Conservation (phyloP, 2,113 vertebrate genomes). For the Albula glossodonta region DNA sequence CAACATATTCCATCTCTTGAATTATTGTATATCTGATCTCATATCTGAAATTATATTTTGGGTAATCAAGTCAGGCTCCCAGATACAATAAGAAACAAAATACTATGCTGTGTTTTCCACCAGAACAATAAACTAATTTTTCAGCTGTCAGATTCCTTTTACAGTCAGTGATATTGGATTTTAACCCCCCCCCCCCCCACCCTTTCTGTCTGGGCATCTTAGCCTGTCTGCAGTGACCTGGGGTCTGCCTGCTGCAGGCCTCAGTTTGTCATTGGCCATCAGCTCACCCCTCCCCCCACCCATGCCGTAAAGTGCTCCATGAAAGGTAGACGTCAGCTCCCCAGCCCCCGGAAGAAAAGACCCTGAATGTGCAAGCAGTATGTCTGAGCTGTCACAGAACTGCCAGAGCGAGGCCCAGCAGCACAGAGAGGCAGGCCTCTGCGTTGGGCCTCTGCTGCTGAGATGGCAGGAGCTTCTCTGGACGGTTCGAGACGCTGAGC, state of each 20-base stretch:
- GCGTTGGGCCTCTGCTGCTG: neutral
- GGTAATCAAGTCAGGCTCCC: too few species aligned
- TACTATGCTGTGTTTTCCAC: neutral
- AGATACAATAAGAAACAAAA: too few species aligned
- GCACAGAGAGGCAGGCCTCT: neutral
- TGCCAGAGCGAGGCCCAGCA: neutral
- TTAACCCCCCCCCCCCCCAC: neutral
- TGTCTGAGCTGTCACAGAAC: neutral
- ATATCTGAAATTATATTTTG: too few species aligned
- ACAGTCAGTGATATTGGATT: neutral
- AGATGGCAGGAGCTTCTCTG: neutral
- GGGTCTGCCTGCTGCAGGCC: neutral
- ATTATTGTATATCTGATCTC: too few species aligned
- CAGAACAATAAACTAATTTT: neutral
- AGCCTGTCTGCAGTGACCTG: neutral
- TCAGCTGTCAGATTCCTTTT: neutral
- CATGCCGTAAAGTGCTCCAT: neutral
- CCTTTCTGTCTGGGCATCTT: neutral
- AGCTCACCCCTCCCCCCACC: neutral
- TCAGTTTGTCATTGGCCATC: neutral
- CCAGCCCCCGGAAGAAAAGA: neutral
- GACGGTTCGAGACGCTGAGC: neutral
- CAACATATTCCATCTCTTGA: too few species aligned
- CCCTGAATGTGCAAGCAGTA: neutral
- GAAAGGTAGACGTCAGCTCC: constrained; percentile 1